phyloP scores from a whole-genome alignment of 2,797 vertebrate species.

The Pampus argenteus region DNA sequence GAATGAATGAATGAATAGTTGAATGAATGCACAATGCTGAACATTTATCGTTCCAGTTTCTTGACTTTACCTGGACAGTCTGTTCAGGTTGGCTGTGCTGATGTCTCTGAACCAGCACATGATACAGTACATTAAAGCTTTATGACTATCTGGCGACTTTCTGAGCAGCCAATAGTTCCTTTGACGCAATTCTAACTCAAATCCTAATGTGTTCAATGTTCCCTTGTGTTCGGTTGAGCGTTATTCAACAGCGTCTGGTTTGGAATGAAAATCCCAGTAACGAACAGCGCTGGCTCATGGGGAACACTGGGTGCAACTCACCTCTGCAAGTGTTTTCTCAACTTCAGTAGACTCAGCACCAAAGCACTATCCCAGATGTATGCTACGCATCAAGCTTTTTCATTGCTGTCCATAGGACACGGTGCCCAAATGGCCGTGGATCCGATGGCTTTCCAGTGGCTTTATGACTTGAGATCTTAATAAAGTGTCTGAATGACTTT shows the following conservation, averaged over 20 bases:
- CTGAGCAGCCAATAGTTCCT: conserved; percentile 25
- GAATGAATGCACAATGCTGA: background rate
- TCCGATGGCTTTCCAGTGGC: conserved; percentile 72
- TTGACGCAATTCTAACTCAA: conserved; percentile 23
- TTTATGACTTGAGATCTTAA: conserved; percentile 81
- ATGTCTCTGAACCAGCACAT: conserved; percentile 24
- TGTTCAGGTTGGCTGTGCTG: conserved; percentile 3
- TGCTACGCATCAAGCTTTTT: conserved; percentile 62
- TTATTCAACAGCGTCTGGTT: conserved; percentile 34
- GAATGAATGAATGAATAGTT: too few relatives aligned
- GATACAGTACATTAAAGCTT: conserved; percentile 29
- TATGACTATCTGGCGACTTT: conserved; percentile 34
- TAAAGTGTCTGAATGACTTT: conserved; percentile 80
- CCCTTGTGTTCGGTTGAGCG: conserved; percentile 25
- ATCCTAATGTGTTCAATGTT: conserved; percentile 45
- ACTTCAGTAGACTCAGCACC: conserved; percentile 33
- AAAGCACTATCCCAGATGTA: conserved; percentile 76
- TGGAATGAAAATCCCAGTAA: conserved; percentile 32
- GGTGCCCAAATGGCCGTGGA: conserved; percentile 61
- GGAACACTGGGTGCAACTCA: conserved; percentile 40
- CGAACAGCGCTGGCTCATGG: conserved; percentile 22
- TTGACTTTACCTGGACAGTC: conserved; percentile 18
- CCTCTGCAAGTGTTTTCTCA: conserved; percentile 57
- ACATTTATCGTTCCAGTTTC: background rate
- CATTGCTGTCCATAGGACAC: conserved; percentile 63